phyloP scores from a whole-genome alignment of 2,797 vertebrate genomes.

The Pelochelys cantorii region DNA sequence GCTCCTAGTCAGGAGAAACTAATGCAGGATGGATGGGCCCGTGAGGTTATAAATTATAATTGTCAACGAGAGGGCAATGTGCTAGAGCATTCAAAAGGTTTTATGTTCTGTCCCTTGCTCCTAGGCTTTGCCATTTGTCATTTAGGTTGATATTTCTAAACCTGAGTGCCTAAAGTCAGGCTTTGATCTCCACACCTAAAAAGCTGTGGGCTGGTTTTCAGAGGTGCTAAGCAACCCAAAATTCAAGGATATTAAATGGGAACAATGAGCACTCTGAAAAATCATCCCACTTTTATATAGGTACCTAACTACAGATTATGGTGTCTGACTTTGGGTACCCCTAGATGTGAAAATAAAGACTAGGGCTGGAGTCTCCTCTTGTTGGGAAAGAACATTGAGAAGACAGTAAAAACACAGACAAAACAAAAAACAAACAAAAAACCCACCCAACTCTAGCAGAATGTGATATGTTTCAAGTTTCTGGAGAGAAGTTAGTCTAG shows the following conservation, averaged over 20 bases:
- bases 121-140: neutral
- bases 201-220: neutral
- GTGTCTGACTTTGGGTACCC: neutral
- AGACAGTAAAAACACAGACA: neutral
- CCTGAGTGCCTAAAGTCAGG: neutral
- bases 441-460: neutral
- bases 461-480: neutral
- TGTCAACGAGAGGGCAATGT: neutral
- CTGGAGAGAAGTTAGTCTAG: neutral
- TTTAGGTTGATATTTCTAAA: neutral
- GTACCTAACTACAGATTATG: neutral
- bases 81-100: neutral
- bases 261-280: neutral
- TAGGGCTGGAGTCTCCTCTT: neutral
- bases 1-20: neutral
- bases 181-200: neutral
- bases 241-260: neutral
- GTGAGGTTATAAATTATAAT: neutral
- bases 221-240: neutral
- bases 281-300: neutral
- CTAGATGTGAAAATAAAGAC: neutral
- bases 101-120: neutral
- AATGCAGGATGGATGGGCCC: neutral
- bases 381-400: neutral
- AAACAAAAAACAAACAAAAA: too few species aligned